Evolutionary conservation across 2,797 vertebrate genomes (phyloP), one percentile per base, ranked within the genome.

Genomic region (Xenopus petersii): DNA sequence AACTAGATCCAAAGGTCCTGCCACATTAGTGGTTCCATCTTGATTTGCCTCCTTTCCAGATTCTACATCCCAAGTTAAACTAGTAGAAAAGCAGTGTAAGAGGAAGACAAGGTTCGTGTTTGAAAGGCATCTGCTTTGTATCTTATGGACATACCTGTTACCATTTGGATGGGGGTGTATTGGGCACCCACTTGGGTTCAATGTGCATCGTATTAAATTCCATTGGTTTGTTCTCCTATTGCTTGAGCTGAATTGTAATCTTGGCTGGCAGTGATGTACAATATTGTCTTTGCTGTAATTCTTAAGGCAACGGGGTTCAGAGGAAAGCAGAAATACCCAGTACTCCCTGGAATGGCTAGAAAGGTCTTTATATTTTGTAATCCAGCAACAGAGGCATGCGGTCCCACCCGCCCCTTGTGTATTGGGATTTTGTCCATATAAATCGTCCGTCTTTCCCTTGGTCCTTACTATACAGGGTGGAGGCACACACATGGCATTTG

Each of bases 251-350:
- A 55, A 30, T 33, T 24, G 66, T 30, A 46, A 12, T n/a, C 59
- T 63, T 42, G 55, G 59, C 59, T 64, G 70, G 75, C 75, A 73
- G 70, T 49, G 59, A 16, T 46, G 63, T 33, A 56, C 16, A 17
- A 63, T 55, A 36, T 17, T 1, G 75, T 78, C 71, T 47, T 70
- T 60, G 10, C 51, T 65, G 75, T 58, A 60, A 17, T 12, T 69
- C 49, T 78, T 78, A 73, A 78, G 76, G 76, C 76, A 74, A 70
- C 65, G 66, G 6, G 71, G 71, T 78, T 65, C 42, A 21, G 64
- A 47, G 58, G 13, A n/a, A 47, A 17, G 48, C 30, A 48, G 64
- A 15, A 48, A 55, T 33, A n/a, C 58, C 51, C 54, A 51, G 16
- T 49, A 5, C n/a, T 47, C 26, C 16, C n/a, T 69, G 67, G 67